These are phyloP conservation scores for Drosophila paulistorum DNA, from an alignment of 1,140 invertebrate species.

Conservation along the genomic window DNA sequence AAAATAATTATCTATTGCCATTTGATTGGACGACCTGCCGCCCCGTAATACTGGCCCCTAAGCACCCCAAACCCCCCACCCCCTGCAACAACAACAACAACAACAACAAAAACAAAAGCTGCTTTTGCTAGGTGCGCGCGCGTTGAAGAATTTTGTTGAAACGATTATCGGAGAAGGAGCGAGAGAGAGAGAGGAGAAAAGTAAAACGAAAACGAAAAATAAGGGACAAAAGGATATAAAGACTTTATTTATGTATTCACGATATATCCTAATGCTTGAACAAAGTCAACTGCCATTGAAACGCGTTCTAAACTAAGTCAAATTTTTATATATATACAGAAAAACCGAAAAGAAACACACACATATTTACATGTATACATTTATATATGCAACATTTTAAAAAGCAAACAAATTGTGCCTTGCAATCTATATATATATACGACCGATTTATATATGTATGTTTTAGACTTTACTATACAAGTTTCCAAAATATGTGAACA, in stretches of 20 bases:
- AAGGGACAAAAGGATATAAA: conserved; percentile 37
- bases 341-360: not conserved
- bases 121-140: conserved; percentile 34
- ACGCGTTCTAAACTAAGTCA: conserved; percentile 78
- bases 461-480: conserved; percentile 20
- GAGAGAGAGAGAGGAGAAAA: not conserved
- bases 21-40: conserved; percentile 20
- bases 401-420: conserved; percentile 71
- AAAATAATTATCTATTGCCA: conserved; percentile 47
- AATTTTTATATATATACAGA: conserved; percentile 10
- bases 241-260: not conserved
- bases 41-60: conserved; percentile 1
- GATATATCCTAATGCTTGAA: conserved; percentile 4
- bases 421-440: conserved; percentile 49
- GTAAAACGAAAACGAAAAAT: conserved; percentile 18
- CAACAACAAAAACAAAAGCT: conserved; percentile 2
- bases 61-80: not conserved
- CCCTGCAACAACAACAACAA: conserved; percentile 16
- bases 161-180: too few species aligned
- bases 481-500: conserved; percentile 20
- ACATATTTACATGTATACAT: conserved; percentile 30
- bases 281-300: conserved; percentile 73
- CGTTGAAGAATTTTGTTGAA: conserved; percentile 1
- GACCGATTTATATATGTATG: conserved; percentile 18
- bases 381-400: conserved; percentile 34